phyloP scores from a whole-genome alignment of 2,113 vertebrate genomes.

The Actenoides lindsayi region DNA sequence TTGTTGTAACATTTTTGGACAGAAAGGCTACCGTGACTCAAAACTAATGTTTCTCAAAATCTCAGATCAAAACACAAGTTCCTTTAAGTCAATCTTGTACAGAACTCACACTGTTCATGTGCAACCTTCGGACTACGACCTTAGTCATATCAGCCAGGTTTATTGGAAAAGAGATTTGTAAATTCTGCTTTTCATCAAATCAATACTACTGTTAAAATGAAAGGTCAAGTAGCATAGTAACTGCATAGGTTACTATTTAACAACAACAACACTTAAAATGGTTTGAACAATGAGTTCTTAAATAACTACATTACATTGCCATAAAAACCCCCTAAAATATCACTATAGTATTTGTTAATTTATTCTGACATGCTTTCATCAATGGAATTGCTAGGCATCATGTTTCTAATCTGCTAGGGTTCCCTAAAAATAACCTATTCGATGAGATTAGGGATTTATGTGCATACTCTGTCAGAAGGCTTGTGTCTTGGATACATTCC shows the following conservation, averaged over 20 bases:
- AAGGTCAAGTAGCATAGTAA: neutral
- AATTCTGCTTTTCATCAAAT: neutral
- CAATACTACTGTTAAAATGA: neutral
- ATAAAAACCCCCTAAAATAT: constrained; percentile 54
- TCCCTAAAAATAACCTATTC: constrained; percentile 71
- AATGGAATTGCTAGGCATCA: constrained; percentile 59
- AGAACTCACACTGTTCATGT: neutral
- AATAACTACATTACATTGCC: neutral
- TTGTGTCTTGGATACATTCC: constrained; percentile 71
- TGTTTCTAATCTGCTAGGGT: constrained; percentile 71
- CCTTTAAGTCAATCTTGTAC: neutral
- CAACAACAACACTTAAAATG: neutral
- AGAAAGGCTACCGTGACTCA: neutral
- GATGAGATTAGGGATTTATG: constrained; percentile 81
- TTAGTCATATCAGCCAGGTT: neutral
- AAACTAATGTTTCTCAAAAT: neutral
- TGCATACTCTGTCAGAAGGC: constrained; percentile 69
- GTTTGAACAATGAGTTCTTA: neutral
- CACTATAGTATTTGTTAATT: constrained; percentile 47
- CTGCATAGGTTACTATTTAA: neutral
- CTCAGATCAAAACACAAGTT: neutral
- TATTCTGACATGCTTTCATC: constrained; percentile 71
- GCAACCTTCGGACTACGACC: neutral
- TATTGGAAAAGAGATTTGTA: neutral
- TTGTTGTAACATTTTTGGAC: neutral